Percentiles rank a stretch among this genome's conserved stretches.
Conservation (phyloP, 2,888 invertebrate species). For the Pristionchus exspectatus region DNA sequence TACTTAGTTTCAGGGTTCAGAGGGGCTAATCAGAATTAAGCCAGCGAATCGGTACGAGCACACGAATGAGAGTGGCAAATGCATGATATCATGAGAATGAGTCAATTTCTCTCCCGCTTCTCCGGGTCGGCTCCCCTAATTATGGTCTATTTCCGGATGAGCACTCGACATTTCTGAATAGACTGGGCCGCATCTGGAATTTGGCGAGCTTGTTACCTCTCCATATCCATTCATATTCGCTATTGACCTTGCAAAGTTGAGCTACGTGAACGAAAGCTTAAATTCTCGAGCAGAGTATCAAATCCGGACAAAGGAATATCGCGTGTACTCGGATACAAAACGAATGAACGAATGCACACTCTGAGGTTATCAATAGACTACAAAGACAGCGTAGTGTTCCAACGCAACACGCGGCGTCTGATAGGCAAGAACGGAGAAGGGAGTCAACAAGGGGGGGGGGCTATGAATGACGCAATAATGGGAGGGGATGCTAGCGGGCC, state of each 20-base stretch:
- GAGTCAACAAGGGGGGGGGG: not conserved
- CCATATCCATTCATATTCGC: not conserved
- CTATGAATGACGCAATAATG: conserved; percentile 22
- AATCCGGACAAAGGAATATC: not conserved
- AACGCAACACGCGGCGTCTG: not conserved
- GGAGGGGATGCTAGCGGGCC: not conserved
- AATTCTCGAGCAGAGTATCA: not conserved
- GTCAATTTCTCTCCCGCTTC: not conserved
- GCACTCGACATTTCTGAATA: not conserved
- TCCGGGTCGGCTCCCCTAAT: not conserved
- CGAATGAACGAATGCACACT: not conserved
- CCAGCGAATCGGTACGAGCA: not conserved
- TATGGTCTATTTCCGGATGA: not conserved
- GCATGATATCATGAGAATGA: not conserved
- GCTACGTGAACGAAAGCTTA: not conserved
- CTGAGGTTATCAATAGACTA: not conserved
- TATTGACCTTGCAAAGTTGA: not conserved
- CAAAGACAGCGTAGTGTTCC: not conserved
- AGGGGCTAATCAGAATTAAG: not conserved
- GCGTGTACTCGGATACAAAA: not conserved
- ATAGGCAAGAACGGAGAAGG: not conserved
- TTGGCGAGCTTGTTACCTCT: not conserved
- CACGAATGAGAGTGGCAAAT: not conserved
- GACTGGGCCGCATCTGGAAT: not conserved
- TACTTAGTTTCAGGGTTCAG: not conserved